Evolutionary conservation across 2,797 vertebrate species (phyloP), one percentile per base, ranked within the genome.

Genomic region (Peromyscus eremicus): DNA sequence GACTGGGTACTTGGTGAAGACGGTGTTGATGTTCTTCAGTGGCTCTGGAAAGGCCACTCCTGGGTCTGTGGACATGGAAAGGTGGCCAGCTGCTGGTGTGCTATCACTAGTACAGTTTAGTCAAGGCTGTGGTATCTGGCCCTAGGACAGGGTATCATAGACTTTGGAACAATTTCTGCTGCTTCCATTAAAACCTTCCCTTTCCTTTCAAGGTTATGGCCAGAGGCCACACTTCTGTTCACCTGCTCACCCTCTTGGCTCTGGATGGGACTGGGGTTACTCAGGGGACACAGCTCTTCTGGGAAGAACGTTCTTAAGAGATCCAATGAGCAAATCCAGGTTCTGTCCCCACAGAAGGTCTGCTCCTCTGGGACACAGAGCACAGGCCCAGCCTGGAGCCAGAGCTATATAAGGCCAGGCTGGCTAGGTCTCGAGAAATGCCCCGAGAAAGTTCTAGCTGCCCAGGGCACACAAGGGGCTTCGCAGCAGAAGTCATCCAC

Each of bases 331-430:
- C 75, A 92, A 89, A 32, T 13, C 19, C 25, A 62, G 80, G 76
- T 71, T 83, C 85, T 29, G n/a, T 34, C 34, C 32, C 77, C 87
- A 87, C 7, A 71, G 71, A 17, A 93, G 37, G 14, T 75, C 87
- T 89, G 92, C 62, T 97, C 96, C 57, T 89, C 37, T n/a, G 88
- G 93, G 89, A 37, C 79, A 29, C 21, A 75, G 57, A 77, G 46
- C 57, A 77, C 1, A 0, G 84, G 79, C 46, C 70, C n/a, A 80
- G 96, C 10, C 86, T 71, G 23, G n/a, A 79, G 49, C 34, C 23
- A 64, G 71, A 70, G 71, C 92, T 94, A 96, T 79, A 77, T 86
- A 89, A 96, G 92, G 46, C 57, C 23, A 29, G 79, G 73, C 62
- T 85, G 70, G 91, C 75, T 2, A 0, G 23, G 49, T 76, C 0